Evolutionary conservation across 2,113 vertebrate species (phyloP).

Genomic region (Bettongia penicillata): DNA sequence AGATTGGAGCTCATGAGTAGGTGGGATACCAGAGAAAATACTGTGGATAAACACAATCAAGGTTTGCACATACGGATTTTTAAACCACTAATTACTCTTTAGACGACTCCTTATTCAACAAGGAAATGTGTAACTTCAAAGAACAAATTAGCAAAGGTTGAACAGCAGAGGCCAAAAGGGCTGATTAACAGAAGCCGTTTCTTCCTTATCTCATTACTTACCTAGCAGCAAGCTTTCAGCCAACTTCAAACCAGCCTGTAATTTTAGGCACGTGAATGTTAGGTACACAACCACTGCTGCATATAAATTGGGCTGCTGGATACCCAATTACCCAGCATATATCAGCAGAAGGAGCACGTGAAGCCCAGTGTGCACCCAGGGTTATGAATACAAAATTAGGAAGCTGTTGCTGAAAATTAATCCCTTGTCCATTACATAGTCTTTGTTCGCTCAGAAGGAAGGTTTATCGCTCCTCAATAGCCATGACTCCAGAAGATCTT

Average conservation of each 20-base stretch:
- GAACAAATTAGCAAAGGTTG: conserved; percentile 75
- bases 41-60: conserved; percentile 34
- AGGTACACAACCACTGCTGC: conserved; percentile 55
- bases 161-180: conserved; percentile 58
- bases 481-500: conserved; percentile 31
- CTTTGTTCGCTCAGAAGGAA: conserved; percentile 65
- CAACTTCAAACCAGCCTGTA: conserved; percentile 65
- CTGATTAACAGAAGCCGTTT: conserved; percentile 73
- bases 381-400: conserved; percentile 70
- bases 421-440: conserved; percentile 50
- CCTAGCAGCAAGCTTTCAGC: conserved; percentile 48
- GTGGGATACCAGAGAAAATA: conserved; percentile 1
- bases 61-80: conserved; percentile 27
- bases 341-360: conserved; percentile 47
- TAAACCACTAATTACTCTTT: conserved; percentile 68
- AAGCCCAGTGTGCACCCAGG: conserved; percentile 31
- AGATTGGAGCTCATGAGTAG: background rate
- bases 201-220: conserved; percentile 64
- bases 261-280: conserved; percentile 68
- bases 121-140: conserved; percentile 77
- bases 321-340: conserved; percentile 64
- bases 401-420: conserved; percentile 58
- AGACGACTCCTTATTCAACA: conserved; percentile 69
- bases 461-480: conserved; percentile 49
- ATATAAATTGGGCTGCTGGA: conserved; percentile 69